phyloP scores from a whole-genome alignment of 2,113 vertebrate species.

The Osmerus eperlanus region DNA sequence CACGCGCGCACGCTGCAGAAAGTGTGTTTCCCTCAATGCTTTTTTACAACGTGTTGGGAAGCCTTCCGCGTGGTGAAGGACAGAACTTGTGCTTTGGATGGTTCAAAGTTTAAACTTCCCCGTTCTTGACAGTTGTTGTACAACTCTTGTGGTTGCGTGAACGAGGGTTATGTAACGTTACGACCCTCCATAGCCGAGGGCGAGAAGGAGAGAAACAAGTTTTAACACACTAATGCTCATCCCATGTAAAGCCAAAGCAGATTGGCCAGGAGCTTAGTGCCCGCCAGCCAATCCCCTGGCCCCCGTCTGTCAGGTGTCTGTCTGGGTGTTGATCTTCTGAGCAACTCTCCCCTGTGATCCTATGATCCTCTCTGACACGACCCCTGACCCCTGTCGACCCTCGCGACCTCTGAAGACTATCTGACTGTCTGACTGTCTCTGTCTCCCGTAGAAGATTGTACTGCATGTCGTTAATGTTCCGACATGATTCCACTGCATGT shows the following conservation, averaged over 20 bases:
- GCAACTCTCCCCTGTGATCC: no score
- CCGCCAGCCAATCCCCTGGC: background rate
- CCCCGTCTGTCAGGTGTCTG: background rate
- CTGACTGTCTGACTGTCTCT: background rate
- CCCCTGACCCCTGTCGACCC: background rate
- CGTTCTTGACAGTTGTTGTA: background rate
- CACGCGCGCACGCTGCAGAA: background rate
- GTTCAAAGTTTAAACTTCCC: background rate
- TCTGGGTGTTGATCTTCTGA: background rate
- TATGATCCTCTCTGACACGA: background rate
- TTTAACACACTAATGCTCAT: background rate
- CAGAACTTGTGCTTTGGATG: background rate
- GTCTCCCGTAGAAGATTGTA: background rate
- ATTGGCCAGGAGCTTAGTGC: conserved; percentile 1
- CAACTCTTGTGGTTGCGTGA: background rate
- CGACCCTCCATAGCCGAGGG: no score
- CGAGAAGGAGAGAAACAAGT: no score
- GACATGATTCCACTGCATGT: no score
- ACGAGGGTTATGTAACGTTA: no score
- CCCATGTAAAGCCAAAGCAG: background rate
- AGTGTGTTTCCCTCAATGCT: no score
- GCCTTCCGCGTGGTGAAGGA: conserved; percentile 39
- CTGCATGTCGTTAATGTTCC: no score
- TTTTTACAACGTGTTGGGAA: background rate
- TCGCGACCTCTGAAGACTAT: background rate